A percentile compares a stretch with the other conserved stretches of the same genome.
Conservation (phyloP, 1,140 invertebrate species). For the Eumeta japonica region DNA sequence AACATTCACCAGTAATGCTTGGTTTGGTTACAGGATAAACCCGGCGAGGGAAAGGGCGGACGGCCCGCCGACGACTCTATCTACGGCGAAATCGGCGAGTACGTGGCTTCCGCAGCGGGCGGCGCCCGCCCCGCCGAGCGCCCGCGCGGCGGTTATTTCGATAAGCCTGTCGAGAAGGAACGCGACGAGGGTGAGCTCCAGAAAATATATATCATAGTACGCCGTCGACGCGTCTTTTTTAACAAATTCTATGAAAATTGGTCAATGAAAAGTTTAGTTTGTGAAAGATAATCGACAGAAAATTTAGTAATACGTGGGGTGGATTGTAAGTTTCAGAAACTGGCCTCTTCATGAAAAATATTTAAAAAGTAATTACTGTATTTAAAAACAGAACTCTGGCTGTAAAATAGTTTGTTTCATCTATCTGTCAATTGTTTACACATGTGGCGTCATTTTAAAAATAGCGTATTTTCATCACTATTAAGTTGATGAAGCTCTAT, state of each 20-base stretch:
- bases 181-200: conserved; percentile 33
- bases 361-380: too few relatives aligned
- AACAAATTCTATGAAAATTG: background rate
- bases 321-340: too few relatives aligned
- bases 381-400: too few relatives aligned
- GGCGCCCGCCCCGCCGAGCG: conserved; percentile 33
- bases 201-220: background rate
- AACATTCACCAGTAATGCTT: too few relatives aligned
- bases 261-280: background rate
- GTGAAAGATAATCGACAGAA: too few relatives aligned
- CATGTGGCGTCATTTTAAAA: too few relatives aligned
- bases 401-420: too few relatives aligned
- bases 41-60: conserved; percentile 20
- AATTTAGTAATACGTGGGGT: too few relatives aligned
- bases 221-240: background rate
- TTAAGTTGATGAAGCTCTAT: too few relatives aligned
- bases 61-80: conserved; percentile 74
- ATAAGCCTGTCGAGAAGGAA: conserved; percentile 55
- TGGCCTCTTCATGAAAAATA: too few relatives aligned
- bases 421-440: too few relatives aligned
- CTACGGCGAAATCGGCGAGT: conserved; percentile 93
- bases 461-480: too few relatives aligned
- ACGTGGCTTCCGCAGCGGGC: conserved; percentile 66
- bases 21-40: conserved; percentile 51
- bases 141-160: conserved; percentile 58